Conservation (phyloP, 2,113 vertebrate genomes). For the Mastomys coucha region DNA sequence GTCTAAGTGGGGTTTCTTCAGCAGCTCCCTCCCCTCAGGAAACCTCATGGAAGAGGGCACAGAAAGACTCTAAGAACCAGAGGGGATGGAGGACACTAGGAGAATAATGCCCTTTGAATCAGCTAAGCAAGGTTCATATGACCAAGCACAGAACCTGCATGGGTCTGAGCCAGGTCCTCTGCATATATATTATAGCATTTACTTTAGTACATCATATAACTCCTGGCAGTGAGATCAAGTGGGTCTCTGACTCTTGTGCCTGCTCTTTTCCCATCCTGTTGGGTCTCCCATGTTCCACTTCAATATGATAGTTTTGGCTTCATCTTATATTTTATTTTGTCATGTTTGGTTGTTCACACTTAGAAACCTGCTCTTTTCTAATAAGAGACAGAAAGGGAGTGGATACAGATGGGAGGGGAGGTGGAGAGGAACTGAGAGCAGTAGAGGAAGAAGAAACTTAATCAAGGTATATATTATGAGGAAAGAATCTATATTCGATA, state of each 20-base stretch:
- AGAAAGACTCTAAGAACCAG: not conserved
- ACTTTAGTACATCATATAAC: not conserved
- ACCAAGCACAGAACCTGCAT: too few relatives aligned
- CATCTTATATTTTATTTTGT: not conserved
- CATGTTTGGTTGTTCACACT: not conserved
- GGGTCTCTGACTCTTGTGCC: not conserved
- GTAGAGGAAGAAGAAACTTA: not conserved
- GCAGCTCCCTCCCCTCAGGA: not conserved
- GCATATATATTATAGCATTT: not conserved
- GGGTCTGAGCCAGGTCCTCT: not conserved
- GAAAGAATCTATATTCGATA: not conserved
- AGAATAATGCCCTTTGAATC: not conserved
- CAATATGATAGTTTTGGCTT: not conserved
- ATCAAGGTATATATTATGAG: not conserved
- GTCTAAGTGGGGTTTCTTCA: not conserved
- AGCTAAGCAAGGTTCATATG: not conserved
- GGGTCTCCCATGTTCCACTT: not conserved
- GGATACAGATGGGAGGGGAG: not conserved
- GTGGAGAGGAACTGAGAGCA: not conserved
- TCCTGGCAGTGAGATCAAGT: not conserved
- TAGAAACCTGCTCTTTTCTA: not conserved
- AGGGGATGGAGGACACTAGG: not conserved
- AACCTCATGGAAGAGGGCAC: not conserved
- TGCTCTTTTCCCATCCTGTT: not conserved
- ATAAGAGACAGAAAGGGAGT: not conserved